These are phyloP conservation scores for Otus sunia DNA, from an alignment of 2,113 vertebrate species.

Conservation along the genomic window DNA sequence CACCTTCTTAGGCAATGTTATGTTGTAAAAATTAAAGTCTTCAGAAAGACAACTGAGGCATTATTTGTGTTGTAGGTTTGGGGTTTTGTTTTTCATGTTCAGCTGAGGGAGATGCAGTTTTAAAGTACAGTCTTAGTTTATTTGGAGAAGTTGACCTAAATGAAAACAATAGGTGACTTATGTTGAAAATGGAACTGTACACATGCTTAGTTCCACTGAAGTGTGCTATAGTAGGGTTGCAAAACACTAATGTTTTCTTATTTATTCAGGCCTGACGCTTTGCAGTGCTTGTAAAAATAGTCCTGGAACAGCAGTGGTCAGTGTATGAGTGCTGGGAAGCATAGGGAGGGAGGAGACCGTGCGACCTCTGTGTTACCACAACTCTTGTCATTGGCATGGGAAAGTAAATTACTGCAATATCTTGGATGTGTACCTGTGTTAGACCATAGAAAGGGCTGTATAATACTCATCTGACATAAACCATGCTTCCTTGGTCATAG, in stretches of 20 bases:
- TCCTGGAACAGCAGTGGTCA: background rate
- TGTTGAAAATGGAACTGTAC: background rate
- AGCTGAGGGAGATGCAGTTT: background rate
- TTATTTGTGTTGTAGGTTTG: background rate
- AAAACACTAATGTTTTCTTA: background rate
- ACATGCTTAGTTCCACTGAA: background rate
- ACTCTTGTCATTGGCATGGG: accelerated
- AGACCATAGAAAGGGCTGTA: background rate
- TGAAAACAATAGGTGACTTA: background rate
- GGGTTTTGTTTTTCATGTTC: background rate
- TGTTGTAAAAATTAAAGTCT: background rate
- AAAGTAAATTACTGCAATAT: background rate
- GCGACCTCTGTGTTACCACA: background rate
- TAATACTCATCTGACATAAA: background rate
- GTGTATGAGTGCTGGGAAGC: background rate
- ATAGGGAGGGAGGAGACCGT: accelerated
- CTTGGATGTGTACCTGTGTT: background rate
- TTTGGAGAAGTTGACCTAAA: background rate
- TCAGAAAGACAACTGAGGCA: background rate
- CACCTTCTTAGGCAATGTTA: background rate
- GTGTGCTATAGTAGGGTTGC: background rate
- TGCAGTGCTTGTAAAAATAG: background rate
- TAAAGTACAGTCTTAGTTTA: background rate
- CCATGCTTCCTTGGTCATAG: no score
- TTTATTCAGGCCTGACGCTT: background rate